Evolutionary conservation across 2,113 vertebrate genomes (phyloP).

Genomic region (Xiphophorus couchianus): DNA sequence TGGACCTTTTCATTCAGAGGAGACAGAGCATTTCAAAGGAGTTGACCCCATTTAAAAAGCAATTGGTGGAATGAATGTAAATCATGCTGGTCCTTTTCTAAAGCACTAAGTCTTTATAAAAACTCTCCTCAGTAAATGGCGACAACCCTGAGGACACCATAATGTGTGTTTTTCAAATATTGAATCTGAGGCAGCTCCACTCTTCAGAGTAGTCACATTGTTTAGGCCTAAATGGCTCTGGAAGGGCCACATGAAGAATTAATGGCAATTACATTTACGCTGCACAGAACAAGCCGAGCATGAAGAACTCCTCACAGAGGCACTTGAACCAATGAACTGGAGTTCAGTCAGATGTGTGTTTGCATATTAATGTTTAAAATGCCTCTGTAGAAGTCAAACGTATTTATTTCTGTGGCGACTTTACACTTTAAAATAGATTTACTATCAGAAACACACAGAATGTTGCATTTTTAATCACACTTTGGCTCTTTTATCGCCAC

Average conservation of each 20-base stretch:
- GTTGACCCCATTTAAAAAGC: conserved; percentile 36
- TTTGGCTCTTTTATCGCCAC: no score
- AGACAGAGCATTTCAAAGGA: conserved; percentile 28
- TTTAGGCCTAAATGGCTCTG: conserved; percentile 14
- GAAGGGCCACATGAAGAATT: conserved; percentile 28
- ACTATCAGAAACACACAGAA: background rate
- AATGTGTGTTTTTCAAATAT: conserved; percentile 18
- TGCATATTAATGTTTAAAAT: conserved; percentile 42
- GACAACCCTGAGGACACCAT: conserved; percentile 29
- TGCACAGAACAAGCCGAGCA: background rate
- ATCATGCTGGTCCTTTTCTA: background rate
- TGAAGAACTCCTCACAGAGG: conserved; percentile 25
- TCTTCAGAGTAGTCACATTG: background rate
- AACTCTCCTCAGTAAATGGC: conserved; percentile 1
- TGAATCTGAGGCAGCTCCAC: background rate
- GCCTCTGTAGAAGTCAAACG: background rate
- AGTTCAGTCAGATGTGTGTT: conserved; percentile 13
- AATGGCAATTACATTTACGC: conserved; percentile 10
- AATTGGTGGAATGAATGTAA: conserved; percentile 44
- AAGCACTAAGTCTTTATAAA: background rate
- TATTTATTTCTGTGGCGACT: background rate
- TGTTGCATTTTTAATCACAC: background rate
- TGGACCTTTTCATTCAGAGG: conserved; percentile 41
- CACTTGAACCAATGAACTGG: conserved; percentile 15
- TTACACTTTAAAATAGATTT: background rate